These are phyloP conservation scores for Phrynocephalus versicolor DNA, from an alignment of 2,113 vertebrate genomes.

Conservation along the genomic window DNA sequence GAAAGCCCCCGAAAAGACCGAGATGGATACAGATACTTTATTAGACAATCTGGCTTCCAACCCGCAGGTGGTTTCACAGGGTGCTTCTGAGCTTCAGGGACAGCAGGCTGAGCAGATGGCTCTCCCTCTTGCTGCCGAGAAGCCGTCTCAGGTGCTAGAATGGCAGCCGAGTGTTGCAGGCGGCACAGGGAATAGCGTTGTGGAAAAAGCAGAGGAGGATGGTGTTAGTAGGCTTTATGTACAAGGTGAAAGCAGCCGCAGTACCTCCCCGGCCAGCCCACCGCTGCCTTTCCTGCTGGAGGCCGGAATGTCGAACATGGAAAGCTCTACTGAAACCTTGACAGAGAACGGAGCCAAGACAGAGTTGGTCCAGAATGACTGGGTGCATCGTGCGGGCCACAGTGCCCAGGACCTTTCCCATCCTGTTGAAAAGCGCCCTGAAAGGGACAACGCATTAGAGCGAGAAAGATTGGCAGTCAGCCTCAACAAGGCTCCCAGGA, in stretches of 20 bases:
- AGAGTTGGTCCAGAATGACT: slow-evolving; percentile 57
- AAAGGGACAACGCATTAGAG: slow-evolving; percentile 67
- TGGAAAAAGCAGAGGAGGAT: slow-evolving; percentile 32
- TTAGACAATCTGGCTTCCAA: slow-evolving; percentile 35
- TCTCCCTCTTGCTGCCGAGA: slow-evolving; percentile 40
- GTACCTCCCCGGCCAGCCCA: slow-evolving; percentile 52
- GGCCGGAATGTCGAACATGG: slow-evolving; percentile 76
- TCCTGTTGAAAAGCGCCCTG: slow-evolving; percentile 37
- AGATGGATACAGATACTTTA: neutral
- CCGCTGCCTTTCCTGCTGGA: slow-evolving; percentile 61
- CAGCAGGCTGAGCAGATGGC: slow-evolving; percentile 21
- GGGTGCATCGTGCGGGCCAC: slow-evolving; percentile 49
- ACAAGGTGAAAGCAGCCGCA: slow-evolving; percentile 49
- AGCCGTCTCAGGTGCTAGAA: slow-evolving; percentile 37
- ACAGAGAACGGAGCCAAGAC: slow-evolving; percentile 79
- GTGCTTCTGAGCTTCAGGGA: slow-evolving; percentile 52
- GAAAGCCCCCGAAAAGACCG: slow-evolving; percentile 33
- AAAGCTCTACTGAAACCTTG: slow-evolving; percentile 87
- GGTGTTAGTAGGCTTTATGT: slow-evolving; percentile 12
- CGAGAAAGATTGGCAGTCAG: slow-evolving; percentile 65
- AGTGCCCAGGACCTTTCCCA: slow-evolving; percentile 51
- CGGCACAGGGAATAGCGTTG: slow-evolving; percentile 30
- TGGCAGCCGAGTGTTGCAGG: slow-evolving; percentile 44
- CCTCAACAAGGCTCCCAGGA: slow-evolving; percentile 80
- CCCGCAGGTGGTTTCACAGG: slow-evolving; percentile 39